These are phyloP conservation scores for Gastracanthus pulcherrimus DNA, from an alignment of 2,888 invertebrate species.

Conservation along the genomic window DNA sequence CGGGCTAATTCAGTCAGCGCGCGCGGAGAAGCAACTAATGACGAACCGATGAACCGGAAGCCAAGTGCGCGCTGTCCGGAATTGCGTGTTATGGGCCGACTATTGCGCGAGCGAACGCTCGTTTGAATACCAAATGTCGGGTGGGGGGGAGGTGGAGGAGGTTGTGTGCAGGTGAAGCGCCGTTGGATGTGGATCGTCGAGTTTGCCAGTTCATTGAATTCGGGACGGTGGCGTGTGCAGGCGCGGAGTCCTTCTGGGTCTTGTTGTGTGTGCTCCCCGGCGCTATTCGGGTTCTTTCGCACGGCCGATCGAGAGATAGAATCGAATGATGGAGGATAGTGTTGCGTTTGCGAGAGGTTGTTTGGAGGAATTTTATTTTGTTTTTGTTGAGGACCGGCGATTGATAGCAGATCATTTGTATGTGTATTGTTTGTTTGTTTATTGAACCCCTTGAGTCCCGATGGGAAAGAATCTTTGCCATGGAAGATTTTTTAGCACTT, in stretches of 20 bases:
- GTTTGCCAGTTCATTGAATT: slow-evolving; percentile 41
- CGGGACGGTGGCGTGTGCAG: neutral
- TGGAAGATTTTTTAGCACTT: too few relatives aligned
- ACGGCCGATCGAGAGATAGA: neutral
- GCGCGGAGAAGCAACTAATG: slow-evolving; percentile 16
- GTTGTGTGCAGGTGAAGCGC: neutral
- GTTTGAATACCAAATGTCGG: slow-evolving; percentile 47
- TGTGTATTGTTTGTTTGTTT: too few relatives aligned
- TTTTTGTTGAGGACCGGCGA: too few relatives aligned
- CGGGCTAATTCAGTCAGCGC: too few relatives aligned
- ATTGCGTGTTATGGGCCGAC: slow-evolving; percentile 27
- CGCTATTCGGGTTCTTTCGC: neutral
- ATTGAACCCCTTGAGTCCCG: too few relatives aligned
- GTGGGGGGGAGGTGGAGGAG: neutral
- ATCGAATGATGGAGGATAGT: neutral
- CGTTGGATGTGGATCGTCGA: slow-evolving; percentile 27
- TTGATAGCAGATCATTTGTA: too few relatives aligned
- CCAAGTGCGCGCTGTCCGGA: slow-evolving; percentile 14
- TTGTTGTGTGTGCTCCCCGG: neutral
- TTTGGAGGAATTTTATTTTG: too few relatives aligned
- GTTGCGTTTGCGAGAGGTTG: too few relatives aligned
- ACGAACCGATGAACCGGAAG: slow-evolving; percentile 37
- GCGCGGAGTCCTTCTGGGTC: neutral
- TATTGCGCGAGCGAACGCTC: slow-evolving; percentile 6
- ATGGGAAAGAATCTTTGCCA: too few relatives aligned